Conservation (phyloP, 2,797 vertebrate genomes). For the Periparus ater region DNA sequence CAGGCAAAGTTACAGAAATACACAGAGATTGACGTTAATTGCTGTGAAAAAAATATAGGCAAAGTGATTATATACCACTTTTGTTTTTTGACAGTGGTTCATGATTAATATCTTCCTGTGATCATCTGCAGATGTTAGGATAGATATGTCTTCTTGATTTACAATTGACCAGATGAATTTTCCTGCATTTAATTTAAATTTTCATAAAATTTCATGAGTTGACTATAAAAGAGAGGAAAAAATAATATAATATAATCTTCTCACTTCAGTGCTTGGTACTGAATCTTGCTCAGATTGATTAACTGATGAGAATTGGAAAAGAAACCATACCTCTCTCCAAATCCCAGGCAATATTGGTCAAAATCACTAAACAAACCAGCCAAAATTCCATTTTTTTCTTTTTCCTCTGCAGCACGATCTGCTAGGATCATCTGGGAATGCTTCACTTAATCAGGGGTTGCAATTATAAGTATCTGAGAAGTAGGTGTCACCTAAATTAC, state of each 20-base stretch:
- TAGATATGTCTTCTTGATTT: background rate
- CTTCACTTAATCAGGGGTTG: background rate
- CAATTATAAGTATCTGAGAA: background rate
- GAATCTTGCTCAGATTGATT: background rate
- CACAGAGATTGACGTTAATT: background rate
- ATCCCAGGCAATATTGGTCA: background rate
- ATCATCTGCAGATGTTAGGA: background rate
- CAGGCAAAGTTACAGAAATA: background rate
- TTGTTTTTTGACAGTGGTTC: background rate
- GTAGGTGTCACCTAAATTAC: background rate
- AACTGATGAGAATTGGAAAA: background rate
- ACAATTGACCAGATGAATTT: background rate
- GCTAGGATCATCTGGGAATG: background rate
- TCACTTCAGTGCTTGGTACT: background rate
- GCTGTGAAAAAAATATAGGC: background rate
- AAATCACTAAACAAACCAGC: accelerated
- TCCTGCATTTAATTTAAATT: background rate
- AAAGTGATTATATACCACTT: background rate
- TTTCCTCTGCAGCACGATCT: background rate
- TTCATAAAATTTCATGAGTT: background rate
- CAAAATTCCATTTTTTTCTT: background rate
- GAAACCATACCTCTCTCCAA: background rate
- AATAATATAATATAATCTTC: background rate
- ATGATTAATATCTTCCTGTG: background rate
- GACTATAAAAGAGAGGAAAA: background rate